Conservation (phyloP, 2,888 invertebrate species). For the Eupithecia exiguata region DNA sequence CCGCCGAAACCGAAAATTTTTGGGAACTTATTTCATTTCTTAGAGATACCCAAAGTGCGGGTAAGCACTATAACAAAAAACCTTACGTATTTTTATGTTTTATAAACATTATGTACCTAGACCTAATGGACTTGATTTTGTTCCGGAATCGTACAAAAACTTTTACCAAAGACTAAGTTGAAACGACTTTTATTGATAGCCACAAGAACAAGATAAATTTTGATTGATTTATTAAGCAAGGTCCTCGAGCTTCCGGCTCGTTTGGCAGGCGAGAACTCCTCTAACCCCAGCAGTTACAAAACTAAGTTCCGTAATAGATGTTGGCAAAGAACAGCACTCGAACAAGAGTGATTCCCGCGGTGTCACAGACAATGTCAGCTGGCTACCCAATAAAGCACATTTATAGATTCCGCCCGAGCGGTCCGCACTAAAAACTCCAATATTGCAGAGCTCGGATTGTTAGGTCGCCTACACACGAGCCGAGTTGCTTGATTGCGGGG, state of each 20-base stretch:
- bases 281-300: constrained; percentile 17
- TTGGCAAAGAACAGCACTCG: constrained; percentile 36
- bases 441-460: constrained; percentile 36
- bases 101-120: neutral
- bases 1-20: too few species aligned
- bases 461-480: constrained; percentile 15
- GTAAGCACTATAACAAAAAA: too few species aligned
- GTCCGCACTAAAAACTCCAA: constrained; percentile 42
- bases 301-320: constrained; percentile 24
- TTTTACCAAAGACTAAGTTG: neutral
- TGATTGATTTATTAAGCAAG: constrained; percentile 4
- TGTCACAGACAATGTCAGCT: constrained; percentile 50
- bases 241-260: constrained; percentile 4
- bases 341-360: constrained; percentile 42
- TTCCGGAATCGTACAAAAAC: constrained; percentile 3
- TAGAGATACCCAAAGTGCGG: too few species aligned
- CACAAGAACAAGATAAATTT: constrained; percentile 10
- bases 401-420: constrained; percentile 48
- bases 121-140: neutral
- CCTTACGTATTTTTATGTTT: neutral
- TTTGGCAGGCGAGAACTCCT: constrained; percentile 6
- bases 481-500: constrained; percentile 14
- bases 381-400: constrained; percentile 51
- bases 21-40: too few species aligned
- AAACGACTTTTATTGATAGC: neutral